Percentiles rank a stretch among this genome's conserved stretches.
Evolutionary conservation across 2,888 invertebrate species (phyloP).

Genomic region (Parascotia fuliginaria): DNA sequence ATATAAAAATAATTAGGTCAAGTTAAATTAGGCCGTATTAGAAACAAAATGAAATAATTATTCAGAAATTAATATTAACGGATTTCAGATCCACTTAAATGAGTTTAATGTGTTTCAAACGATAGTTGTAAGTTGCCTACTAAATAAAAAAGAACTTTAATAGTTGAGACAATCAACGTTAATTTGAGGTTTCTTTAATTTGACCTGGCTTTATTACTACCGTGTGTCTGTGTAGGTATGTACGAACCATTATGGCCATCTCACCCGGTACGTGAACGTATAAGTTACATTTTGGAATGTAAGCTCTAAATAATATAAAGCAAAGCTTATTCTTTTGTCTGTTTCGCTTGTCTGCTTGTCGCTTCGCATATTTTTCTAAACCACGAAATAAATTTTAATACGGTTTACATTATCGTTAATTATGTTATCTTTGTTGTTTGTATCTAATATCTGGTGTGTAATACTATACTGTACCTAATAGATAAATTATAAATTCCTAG

Average conservation of each 20-base stretch:
- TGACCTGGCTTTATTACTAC: constrained; percentile 13
- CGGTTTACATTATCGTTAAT: too few relatives aligned
- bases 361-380: too few relatives aligned
- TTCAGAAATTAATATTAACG: constrained; percentile 17
- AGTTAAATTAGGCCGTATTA: constrained; percentile 4
- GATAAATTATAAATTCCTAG: too few relatives aligned
- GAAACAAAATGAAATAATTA: constrained; percentile 14
- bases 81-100: constrained; percentile 37
- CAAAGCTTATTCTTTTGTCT: too few relatives aligned
- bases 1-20: neutral
- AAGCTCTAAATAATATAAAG: too few relatives aligned
- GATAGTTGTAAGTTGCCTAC: constrained; percentile 38
- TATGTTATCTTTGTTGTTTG: too few relatives aligned
- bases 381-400: too few relatives aligned
- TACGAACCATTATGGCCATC: constrained; percentile 18
- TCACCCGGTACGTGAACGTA: too few relatives aligned
- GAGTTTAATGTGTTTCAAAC: constrained; percentile 40
- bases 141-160: constrained; percentile 22
- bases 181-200: constrained; percentile 28
- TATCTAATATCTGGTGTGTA: too few relatives aligned
- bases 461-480: too few relatives aligned
- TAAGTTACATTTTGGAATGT: too few relatives aligned
- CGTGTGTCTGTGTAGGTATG: constrained; percentile 3
- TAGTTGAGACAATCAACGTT: constrained; percentile 23
- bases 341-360: too few relatives aligned